Evolutionary conservation across 2,113 vertebrate species (phyloP).

Genomic region (Sula dactylatra): DNA sequence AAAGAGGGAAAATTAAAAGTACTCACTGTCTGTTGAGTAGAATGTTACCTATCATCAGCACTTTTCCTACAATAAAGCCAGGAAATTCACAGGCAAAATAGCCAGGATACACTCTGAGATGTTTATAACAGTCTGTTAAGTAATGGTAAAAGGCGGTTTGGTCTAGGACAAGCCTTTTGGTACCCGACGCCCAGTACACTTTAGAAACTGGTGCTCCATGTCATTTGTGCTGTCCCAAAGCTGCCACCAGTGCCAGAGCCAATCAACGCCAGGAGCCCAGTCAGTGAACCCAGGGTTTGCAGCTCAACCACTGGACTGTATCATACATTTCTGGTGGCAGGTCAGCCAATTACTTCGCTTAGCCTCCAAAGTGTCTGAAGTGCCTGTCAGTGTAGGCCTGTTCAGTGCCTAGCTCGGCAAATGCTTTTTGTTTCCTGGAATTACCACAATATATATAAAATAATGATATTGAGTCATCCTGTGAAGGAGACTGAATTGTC

Average conservation of each 20-base stretch:
- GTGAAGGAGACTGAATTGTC: background rate
- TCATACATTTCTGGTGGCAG: background rate
- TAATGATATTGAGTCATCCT: background rate
- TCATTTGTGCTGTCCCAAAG: background rate
- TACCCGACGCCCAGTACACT: too few species aligned
- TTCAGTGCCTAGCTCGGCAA: background rate
- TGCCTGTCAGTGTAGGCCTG: background rate
- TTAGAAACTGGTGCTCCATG: background rate
- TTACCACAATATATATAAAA: background rate
- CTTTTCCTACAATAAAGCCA: background rate
- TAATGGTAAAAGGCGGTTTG: background rate
- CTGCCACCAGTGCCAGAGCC: too few species aligned
- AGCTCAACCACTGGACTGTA: background rate
- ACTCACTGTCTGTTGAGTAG: background rate
- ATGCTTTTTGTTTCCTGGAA: background rate
- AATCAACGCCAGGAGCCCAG: background rate
- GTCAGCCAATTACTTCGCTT: background rate
- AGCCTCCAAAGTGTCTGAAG: background rate
- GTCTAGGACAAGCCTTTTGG: background rate
- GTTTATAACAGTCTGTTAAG: background rate
- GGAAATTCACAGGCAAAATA: background rate
- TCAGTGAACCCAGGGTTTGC: background rate
- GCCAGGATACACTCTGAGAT: background rate
- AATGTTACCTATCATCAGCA: background rate
- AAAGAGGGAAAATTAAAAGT: background rate